A percentile compares a stretch with the other conserved stretches of the same genome.
These are phyloP conservation scores for Rhabditoides inermis DNA, from an alignment of 2,888 invertebrate species.

Conservation along the genomic window DNA sequence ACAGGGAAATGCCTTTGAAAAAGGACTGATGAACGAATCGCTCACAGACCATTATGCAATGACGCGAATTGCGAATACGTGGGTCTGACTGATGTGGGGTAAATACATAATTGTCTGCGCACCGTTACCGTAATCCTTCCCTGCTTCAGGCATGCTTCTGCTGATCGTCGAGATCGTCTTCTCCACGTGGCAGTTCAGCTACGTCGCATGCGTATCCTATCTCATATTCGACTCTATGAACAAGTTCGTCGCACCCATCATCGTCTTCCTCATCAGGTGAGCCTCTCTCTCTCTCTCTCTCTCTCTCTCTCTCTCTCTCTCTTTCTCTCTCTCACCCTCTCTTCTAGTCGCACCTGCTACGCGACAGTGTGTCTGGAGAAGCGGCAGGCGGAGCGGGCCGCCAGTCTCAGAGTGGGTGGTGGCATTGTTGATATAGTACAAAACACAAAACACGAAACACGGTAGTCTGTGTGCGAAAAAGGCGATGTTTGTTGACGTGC, in stretches of 20 bases:
- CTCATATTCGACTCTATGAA: constrained; percentile 49
- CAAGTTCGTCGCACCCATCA: constrained; percentile 50
- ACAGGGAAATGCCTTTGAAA: too few relatives aligned
- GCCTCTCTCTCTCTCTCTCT: too few relatives aligned
- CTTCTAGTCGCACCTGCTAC: constrained; percentile 49
- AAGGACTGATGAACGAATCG: too few relatives aligned
- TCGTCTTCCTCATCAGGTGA: constrained; percentile 48
- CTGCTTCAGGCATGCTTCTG: constrained; percentile 46
- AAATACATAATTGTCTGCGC: too few relatives aligned
- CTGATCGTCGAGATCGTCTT: constrained; percentile 45
- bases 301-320: too few relatives aligned
- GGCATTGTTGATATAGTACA: too few relatives aligned
- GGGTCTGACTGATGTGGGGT: too few relatives aligned
- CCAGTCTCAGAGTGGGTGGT: constrained; percentile 37
- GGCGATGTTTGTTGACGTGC: background rate
- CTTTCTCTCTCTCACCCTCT: too few relatives aligned
- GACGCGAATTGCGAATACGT: too few relatives aligned
- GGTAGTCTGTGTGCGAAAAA: background rate
- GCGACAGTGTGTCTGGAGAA: constrained; percentile 48
- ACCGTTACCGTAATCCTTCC: too few relatives aligned
- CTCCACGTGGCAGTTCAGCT: constrained; percentile 47
- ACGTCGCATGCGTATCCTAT: constrained; percentile 41
- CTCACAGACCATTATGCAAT: too few relatives aligned
- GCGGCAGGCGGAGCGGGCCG: constrained; percentile 39
- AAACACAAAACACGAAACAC: background rate